phyloP scores from a whole-genome alignment of 2,888 invertebrate genomes.

The Polietes domitor region DNA sequence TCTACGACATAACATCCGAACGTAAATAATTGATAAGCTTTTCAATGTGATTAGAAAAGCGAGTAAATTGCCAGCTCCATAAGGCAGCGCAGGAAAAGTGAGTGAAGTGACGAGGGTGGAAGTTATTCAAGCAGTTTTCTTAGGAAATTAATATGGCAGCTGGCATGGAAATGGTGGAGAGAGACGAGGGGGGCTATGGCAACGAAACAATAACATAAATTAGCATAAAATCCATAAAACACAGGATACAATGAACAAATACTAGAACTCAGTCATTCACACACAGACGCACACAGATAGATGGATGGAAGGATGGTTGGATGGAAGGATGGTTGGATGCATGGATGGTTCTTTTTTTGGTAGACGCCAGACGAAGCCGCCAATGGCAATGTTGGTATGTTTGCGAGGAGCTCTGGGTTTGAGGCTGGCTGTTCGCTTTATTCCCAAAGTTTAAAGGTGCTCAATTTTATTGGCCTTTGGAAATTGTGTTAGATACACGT shows the following conservation, averaged over 20 bases:
- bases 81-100: neutral
- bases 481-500: neutral
- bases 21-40: slow-evolving; percentile 57
- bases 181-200: no score
- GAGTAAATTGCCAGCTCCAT: neutral
- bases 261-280: neutral
- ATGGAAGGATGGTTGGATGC: neutral
- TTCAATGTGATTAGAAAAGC: slow-evolving; percentile 53
- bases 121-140: slow-evolving; percentile 9
- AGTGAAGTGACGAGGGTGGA: no score
- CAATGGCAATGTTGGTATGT: no score
- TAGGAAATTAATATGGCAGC: slow-evolving; percentile 15
- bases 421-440: no score
- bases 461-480: slow-evolving; percentile 15
- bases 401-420: neutral
- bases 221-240: slow-evolving; percentile 33
- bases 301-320: neutral
- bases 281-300: neutral
- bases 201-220: slow-evolving; percentile 32
- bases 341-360: no score
- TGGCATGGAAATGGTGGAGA: slow-evolving; percentile 6
- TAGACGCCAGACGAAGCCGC: no score
- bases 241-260: slow-evolving; percentile 21
- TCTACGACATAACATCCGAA: slow-evolving; percentile 25
- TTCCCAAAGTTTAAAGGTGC: slow-evolving; percentile 12